Base-by-base conservation (phyloP, 1,140 invertebrate species). In the Zophobas atratus region DNA sequence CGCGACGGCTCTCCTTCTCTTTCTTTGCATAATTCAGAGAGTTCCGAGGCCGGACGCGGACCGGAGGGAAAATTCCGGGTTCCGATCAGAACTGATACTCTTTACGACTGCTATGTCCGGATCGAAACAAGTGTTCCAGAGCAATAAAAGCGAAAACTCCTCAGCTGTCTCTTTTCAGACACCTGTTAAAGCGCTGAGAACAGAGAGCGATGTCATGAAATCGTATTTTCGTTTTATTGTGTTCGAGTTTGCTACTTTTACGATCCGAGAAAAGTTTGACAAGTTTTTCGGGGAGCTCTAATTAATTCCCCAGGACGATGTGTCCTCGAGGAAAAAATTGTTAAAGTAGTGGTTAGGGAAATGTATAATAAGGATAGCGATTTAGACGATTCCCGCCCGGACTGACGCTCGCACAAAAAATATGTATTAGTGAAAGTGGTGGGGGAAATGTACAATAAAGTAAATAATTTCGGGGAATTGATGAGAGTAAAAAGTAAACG, bases 151-250 rank as follows among this genome's bases (percentile, higher is more conserved):
- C 56, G 34, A 60, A 60, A 60, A 60, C 34, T 38, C 36, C 6
- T 1, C 36, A 32, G n/a, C 39, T 36, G 39, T 41, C 38, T 43
- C 33, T 6, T 43, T 67, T 43, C 46, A 43, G 53, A 56, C 76
- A 79, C 78, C 80, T 79, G 78, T 81, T 80, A 74, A 39, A 41
- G 60, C 56, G 72, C 43, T 8, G 0, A 38, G 46, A 53, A 78
- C 60, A 63, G 76, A 74, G 74, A 78, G 70, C 39, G 57, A 74
- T 43, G 73, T 57, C 73, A 71, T 71, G 79, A 53, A 81, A 80
- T 80, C 77, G 78, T 81, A 79, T 81, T 81, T 80, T 78, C 76
- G 78, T 81, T 81, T 81, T 81, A 81, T 81, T 81, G 79, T 81
- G 77, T 73, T 73, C 63, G 46, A 79, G 76, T 72, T 81, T 60